Evolutionary conservation across 2,888 invertebrate species (phyloP).

Genomic region (Tigriopus californicus): DNA sequence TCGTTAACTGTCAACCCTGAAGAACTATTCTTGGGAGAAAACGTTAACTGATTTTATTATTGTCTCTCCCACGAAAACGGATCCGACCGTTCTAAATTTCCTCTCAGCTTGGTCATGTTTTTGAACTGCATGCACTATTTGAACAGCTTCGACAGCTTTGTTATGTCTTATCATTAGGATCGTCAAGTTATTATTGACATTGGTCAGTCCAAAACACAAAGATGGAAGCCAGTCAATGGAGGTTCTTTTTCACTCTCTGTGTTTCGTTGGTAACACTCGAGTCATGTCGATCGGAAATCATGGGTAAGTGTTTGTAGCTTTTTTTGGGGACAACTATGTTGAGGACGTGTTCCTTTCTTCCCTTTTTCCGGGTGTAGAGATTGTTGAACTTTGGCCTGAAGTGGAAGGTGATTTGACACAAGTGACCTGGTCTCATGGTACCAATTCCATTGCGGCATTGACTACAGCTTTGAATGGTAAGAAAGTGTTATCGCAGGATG

Average conservation of each 20-base stretch:
- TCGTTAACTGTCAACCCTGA: too few relatives aligned
- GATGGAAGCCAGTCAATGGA: not conserved
- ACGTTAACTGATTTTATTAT: too few relatives aligned
- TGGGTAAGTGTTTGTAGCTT: not conserved
- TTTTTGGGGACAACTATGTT: not conserved
- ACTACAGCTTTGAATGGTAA: not conserved
- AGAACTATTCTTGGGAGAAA: too few relatives aligned
- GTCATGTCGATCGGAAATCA: not conserved
- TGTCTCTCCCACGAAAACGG: too few relatives aligned
- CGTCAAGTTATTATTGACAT: too few relatives aligned
- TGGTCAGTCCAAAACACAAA: not conserved
- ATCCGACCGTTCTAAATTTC: too few relatives aligned
- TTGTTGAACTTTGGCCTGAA: not conserved
- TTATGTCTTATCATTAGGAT: too few relatives aligned
- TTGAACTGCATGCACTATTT: too few relatives aligned
- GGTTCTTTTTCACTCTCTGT: not conserved
- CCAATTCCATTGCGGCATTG: not conserved
- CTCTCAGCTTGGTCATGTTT: too few relatives aligned
- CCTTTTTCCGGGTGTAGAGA: not conserved
- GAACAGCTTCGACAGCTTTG: too few relatives aligned
- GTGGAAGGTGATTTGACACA: not conserved
- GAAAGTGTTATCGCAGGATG: not conserved
- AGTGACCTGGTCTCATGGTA: constrained; percentile 2
- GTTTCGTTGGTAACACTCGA: not conserved
- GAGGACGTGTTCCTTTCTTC: not conserved